Conservation (phyloP, 2,113 vertebrate genomes). For the Pelmatolapia mariae region DNA sequence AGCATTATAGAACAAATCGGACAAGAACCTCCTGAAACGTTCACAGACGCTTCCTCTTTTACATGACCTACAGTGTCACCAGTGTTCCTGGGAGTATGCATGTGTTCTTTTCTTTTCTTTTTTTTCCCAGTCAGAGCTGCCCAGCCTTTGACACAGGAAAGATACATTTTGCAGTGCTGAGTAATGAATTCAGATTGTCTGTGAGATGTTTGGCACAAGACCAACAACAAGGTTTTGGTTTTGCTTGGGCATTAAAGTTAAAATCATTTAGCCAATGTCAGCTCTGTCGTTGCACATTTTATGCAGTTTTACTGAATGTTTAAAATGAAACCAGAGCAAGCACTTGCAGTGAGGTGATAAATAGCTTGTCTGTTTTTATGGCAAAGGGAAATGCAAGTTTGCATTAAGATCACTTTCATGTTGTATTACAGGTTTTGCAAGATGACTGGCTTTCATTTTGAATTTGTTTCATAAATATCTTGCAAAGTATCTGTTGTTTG, state of each 20-base stretch:
- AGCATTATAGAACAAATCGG: background rate
- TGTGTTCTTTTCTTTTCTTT: background rate
- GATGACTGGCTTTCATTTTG: background rate
- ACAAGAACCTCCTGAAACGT: fast-evolving
- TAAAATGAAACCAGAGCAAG: background rate
- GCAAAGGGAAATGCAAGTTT: background rate
- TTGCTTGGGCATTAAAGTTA: background rate
- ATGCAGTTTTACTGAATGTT: background rate
- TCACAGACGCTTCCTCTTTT: constrained; percentile 31
- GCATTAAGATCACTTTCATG: background rate
- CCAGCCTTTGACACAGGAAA: background rate
- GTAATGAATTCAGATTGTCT: background rate
- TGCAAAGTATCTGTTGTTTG: background rate
- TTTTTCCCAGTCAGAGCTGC: background rate
- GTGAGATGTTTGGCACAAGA: background rate
- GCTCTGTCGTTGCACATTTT: background rate
- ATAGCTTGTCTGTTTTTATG: background rate
- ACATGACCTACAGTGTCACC: background rate
- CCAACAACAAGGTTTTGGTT: background rate
- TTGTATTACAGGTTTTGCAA: background rate
- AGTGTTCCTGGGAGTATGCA: background rate
- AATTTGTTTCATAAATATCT: background rate
- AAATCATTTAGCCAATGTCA: background rate
- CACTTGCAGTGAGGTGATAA: background rate
- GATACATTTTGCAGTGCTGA: background rate